These are phyloP conservation scores for Nasonovia ribisnigri DNA, from an alignment of 2,888 invertebrate genomes.

Conservation along the genomic window DNA sequence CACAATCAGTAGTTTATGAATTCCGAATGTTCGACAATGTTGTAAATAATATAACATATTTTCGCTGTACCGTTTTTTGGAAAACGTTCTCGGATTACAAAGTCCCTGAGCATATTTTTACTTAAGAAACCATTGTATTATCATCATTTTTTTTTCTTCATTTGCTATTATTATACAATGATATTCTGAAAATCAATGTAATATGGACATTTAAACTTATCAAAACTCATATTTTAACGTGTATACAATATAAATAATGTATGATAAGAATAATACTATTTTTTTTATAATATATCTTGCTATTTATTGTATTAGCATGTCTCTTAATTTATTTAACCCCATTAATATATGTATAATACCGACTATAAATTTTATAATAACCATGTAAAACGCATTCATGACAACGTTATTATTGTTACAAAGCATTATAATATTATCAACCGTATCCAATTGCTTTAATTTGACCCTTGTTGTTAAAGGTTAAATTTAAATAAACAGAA, in stretches of 20 bases:
- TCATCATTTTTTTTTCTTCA: neutral
- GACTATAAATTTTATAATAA: neutral
- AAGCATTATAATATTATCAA: neutral
- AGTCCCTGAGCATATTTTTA: too few species aligned
- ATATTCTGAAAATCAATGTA: neutral
- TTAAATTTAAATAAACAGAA: constrained; percentile 30
- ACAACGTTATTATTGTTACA: neutral
- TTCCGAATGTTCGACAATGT: neutral
- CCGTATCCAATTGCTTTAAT: neutral
- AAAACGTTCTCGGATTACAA: neutral
- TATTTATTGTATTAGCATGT: neutral
- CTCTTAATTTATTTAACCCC: neutral
- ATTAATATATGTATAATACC: neutral
- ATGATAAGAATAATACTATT: neutral
- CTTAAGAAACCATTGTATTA: neutral
- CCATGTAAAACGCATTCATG: neutral
- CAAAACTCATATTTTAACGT: neutral
- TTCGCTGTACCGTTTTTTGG: neutral
- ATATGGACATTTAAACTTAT: neutral
- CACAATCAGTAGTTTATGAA: neutral
- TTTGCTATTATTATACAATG: neutral
- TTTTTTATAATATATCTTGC: neutral
- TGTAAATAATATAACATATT: neutral
- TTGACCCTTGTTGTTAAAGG: constrained; percentile 8
- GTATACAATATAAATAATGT: neutral